phyloP scores from a whole-genome alignment of 2,113 vertebrate genomes.

The Glaucidium brasilianum region DNA sequence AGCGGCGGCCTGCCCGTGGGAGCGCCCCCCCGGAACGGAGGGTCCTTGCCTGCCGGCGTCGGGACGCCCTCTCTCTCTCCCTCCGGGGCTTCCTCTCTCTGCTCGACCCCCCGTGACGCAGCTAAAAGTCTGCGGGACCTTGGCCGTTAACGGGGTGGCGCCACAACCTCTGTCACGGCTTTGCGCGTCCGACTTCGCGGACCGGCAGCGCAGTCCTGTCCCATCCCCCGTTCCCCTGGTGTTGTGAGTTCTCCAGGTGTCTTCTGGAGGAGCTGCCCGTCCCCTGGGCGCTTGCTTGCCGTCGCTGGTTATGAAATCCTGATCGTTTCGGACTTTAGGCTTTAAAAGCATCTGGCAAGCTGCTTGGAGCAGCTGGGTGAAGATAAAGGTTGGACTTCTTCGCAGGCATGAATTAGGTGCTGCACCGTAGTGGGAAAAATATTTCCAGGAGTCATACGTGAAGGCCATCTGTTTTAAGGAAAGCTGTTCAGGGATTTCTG shows the following conservation, averaged over 20 bases:
- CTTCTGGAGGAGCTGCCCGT: neutral
- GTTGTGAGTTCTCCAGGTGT: neutral
- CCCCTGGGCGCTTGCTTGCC: fast-evolving
- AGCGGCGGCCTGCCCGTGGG: neutral
- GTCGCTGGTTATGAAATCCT: fast-evolving
- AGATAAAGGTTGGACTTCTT: neutral
- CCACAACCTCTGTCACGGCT: fast-evolving
- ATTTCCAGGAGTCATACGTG: fast-evolving
- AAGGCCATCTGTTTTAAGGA: neutral
- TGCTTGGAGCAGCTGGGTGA: too few species aligned
- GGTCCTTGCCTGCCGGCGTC: neutral
- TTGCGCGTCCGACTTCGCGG: too few species aligned
- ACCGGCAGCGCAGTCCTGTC: too few species aligned
- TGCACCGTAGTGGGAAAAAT: too few species aligned
- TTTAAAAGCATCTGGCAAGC: neutral
- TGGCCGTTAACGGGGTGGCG: neutral
- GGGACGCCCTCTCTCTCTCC: neutral
- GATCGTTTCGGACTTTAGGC: neutral
- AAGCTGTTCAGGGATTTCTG: neutral
- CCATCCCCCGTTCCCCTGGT: fast-evolving
- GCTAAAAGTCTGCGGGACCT: fast-evolving
- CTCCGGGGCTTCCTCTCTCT: too few species aligned
- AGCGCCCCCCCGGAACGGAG: neutral
- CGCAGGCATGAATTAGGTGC: fast-evolving
- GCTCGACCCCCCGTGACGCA: neutral